These are phyloP conservation scores for Melikaiella ostensackeni DNA, from an alignment of 2,888 invertebrate genomes.

Conservation along the genomic window DNA sequence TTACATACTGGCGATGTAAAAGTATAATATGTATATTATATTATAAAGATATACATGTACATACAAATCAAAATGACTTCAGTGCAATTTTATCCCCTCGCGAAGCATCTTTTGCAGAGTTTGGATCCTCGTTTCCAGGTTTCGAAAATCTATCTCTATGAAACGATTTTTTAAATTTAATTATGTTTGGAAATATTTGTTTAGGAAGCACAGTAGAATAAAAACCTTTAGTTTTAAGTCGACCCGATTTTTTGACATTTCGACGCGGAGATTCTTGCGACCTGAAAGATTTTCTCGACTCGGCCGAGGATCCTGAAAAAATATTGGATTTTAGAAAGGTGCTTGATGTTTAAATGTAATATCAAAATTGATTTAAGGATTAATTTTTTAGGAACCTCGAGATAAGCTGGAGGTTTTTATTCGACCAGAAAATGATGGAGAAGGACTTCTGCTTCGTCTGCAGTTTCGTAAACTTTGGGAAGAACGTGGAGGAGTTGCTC, in stretches of 20 bases:
- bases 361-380: not conserved
- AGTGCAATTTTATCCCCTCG: conserved; percentile 67
- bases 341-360: not conserved
- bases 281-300: conserved; percentile 53
- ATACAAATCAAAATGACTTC: conserved; percentile 34
- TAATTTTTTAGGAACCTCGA: conserved; percentile 42
- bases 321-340: not conserved
- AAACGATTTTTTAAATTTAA: not conserved
- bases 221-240: conserved; percentile 53
- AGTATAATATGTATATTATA: conserved; percentile 22
- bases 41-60: conserved; percentile 19
- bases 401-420: conserved; percentile 60
- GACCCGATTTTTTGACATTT: conserved; percentile 50
- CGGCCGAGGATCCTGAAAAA: conserved; percentile 58
- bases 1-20: not conserved
- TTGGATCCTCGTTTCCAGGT: conserved; percentile 75
- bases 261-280: conserved; percentile 56
- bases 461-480: conserved; percentile 51
- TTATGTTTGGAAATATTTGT: too few relatives aligned
- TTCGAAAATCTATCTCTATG: conserved; percentile 71
- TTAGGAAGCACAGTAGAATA: not conserved
- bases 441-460: conserved; percentile 61
- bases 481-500: conserved; percentile 52
- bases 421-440: conserved; percentile 60
- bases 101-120: conserved; percentile 75